phyloP scores from a whole-genome alignment of 2,888 invertebrate species.

The Diarsia rubi region DNA sequence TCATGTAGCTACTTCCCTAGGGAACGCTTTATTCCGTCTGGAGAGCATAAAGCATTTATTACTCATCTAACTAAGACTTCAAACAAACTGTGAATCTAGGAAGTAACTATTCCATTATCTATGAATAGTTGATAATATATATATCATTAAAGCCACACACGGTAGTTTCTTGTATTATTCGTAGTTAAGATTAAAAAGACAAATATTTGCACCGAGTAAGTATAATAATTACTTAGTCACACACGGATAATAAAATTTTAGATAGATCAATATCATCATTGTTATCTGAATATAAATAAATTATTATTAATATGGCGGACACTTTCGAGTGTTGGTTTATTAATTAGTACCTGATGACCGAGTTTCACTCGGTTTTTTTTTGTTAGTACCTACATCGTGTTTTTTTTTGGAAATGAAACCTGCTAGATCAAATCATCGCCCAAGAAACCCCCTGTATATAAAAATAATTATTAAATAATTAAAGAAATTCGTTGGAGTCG shows the following conservation, averaged over 20 bases:
- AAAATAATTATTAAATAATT: too few relatives aligned
- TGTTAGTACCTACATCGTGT: too few relatives aligned
- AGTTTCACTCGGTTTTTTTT: too few relatives aligned
- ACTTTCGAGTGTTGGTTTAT: slow-evolving; percentile 9
- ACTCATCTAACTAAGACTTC: background rate
- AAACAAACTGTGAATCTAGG: background rate
- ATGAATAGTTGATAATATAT: slow-evolving; percentile 16
- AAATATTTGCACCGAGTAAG: slow-evolving; percentile 20
- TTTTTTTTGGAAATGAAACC: too few relatives aligned
- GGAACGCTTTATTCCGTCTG: background rate
- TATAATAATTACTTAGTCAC: background rate
- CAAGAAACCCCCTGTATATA: too few relatives aligned
- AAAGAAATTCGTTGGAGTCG: too few relatives aligned
- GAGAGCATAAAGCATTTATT: background rate
- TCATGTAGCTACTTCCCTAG: background rate
- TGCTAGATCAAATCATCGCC: too few relatives aligned
- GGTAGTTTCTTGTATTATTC: background rate
- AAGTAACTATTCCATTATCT: background rate
- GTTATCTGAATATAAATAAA: too few relatives aligned
- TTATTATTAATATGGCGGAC: background rate
- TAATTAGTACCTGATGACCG: background rate
- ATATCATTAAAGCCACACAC: slow-evolving; percentile 8
- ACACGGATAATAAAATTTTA: slow-evolving; percentile 12
- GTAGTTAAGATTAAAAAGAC: slow-evolving; percentile 2
- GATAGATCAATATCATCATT: slow-evolving; percentile 5